Percentiles rank a stretch among this genome's conserved stretches.
Conservation (phyloP, 2,888 invertebrate species). For the Ormia ochracea region DNA sequence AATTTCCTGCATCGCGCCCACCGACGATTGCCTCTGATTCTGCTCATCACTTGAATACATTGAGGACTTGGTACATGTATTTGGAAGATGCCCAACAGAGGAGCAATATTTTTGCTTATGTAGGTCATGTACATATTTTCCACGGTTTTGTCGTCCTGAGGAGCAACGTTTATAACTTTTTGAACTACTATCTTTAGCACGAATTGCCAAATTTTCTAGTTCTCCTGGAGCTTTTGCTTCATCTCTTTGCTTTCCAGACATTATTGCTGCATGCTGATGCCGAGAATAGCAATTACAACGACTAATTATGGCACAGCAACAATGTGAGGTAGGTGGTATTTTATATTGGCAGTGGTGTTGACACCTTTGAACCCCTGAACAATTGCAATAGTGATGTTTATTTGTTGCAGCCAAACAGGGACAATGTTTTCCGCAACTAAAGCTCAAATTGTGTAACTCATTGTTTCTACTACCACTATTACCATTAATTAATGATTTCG, state of each 20-base stretch:
- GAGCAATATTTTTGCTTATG: slow-evolving; percentile 49
- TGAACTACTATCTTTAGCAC: slow-evolving; percentile 38
- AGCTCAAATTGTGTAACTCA: slow-evolving; percentile 18
- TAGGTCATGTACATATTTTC: slow-evolving; percentile 51
- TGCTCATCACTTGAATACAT: slow-evolving; percentile 71
- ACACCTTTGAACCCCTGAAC: slow-evolving; percentile 33
- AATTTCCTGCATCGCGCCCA: slow-evolving; percentile 65
- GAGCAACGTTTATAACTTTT: slow-evolving; percentile 48
- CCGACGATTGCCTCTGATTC: slow-evolving; percentile 50
- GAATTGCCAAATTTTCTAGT: slow-evolving; percentile 28
- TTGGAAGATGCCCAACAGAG: slow-evolving; percentile 64
- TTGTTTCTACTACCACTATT: slow-evolving; percentile 9
- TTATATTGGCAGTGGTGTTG: slow-evolving; percentile 51
- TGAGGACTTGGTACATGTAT: slow-evolving; percentile 70
- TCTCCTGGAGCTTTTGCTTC: slow-evolving; percentile 27
- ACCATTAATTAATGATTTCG: slow-evolving; percentile 63
- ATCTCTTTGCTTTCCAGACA: slow-evolving; percentile 18
- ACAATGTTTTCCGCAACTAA: slow-evolving; percentile 41
- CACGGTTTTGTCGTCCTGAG: slow-evolving; percentile 41
- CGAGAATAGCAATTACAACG: slow-evolving; percentile 35
- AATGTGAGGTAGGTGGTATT: slow-evolving; percentile 30
- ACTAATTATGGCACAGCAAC: slow-evolving; percentile 40
- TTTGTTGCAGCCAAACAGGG: slow-evolving; percentile 55
- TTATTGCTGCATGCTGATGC: slow-evolving; percentile 44
- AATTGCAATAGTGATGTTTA: slow-evolving; percentile 40